These are phyloP conservation scores for Nasonia oneida DNA, from an alignment of 2,888 invertebrate species.

Conservation along the genomic window DNA sequence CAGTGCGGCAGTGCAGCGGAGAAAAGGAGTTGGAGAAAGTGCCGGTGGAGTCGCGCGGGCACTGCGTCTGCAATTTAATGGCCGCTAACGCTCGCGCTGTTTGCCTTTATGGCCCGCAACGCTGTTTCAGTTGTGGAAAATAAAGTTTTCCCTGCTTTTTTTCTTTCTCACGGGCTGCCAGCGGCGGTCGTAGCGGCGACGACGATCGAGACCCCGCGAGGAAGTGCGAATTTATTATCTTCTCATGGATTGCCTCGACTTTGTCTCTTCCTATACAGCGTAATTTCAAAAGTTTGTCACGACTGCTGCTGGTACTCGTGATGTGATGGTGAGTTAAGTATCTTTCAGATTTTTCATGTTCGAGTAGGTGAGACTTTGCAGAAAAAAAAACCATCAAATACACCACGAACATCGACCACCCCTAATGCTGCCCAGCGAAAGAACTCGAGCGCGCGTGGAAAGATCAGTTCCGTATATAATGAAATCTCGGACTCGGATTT, in stretches of 20 bases:
- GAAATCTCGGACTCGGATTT: conserved; percentile 44
- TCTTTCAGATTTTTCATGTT: too few relatives aligned
- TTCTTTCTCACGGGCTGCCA: background rate
- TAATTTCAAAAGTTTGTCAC: background rate
- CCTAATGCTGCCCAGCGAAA: background rate
- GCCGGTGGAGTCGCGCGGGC: conserved; percentile 26
- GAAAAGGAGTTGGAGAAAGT: conserved; percentile 50
- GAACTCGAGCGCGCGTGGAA: background rate
- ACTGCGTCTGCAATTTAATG: conserved; percentile 58
- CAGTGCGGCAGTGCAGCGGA: background rate
- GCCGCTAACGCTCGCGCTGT: conserved; percentile 52
- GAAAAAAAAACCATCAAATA: background rate
- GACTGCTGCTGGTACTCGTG: too few relatives aligned
- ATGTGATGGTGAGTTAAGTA: too few relatives aligned
- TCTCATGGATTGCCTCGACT: conserved; percentile 17
- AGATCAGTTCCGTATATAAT: conserved; percentile 20
- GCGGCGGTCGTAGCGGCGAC: background rate
- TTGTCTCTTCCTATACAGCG: background rate
- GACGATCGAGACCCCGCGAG: background rate
- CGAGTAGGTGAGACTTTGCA: too few relatives aligned
- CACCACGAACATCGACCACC: background rate
- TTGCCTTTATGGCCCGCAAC: conserved; percentile 54
- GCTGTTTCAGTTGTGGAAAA: conserved; percentile 56
- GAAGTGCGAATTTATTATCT: conserved; percentile 49
- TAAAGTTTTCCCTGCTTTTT: conserved; percentile 43